Evolutionary conservation across 1,140 invertebrate species (phyloP), one percentile per base, ranked within the genome.

Genomic region (Homalodisca vitripennis): DNA sequence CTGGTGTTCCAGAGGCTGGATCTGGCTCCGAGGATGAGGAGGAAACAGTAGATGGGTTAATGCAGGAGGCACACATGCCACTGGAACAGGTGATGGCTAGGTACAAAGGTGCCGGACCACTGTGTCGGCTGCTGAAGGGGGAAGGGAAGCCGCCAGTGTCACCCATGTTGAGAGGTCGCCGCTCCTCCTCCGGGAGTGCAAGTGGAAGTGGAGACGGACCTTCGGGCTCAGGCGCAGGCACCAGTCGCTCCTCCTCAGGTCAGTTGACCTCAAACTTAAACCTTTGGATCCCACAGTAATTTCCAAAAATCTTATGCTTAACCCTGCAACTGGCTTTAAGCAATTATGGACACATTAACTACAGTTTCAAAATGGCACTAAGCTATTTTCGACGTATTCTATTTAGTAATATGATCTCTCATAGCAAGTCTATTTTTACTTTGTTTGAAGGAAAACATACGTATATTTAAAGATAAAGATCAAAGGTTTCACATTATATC

Each of bases 1-100:
- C n/a, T n/a, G n/a, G n/a, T n/a, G n/a, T n/a, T 64, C 27, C 32
- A 64, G 34, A 41, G 14, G 62, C n/a, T 20, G 62, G 24, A 13
- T 64, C 34, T 34, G 62, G 34, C 13, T 41, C 30, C 31, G 76
- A 77, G 51, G 78, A 78, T n/a, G n/a, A n/a, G 29, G 75, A 79
- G 22, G 90, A 92, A 75, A 89, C 89, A 80, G 85, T 92, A 22
- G 82, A 83, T 70, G 85, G 88, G 78, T 80, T 96, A 47, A 86
- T 87, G 75, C 86, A 91, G 81, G 94, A 97, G 78, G 93, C 93
- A 17, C 81, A 84, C 53, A 92, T 95, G 85, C 93, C 94, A 27
- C 79, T 97, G 51, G 88, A 91, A 70, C 82, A 91, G 75, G 81
- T 93, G 2, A 85, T 92, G 71, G 85, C 87, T 20, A 87, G 87